A percentile compares a stretch with the other conserved stretches of the same genome.
phyloP scores from a whole-genome alignment of 2,888 invertebrate genomes.

The Lithophane ornitopus region DNA sequence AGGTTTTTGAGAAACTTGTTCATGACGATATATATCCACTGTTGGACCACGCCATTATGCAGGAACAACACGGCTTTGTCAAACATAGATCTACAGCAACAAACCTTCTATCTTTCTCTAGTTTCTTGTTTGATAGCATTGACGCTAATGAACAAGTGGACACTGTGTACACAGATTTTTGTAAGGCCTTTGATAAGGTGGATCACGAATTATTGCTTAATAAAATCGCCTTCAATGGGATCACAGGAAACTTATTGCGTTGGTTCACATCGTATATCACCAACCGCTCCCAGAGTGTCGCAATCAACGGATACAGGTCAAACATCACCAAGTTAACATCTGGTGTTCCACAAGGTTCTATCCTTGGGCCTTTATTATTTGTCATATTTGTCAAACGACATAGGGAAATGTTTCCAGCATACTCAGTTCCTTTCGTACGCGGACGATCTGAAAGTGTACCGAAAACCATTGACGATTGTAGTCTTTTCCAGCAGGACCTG shows the following conservation, averaged over 20 bases:
- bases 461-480: too few relatives aligned
- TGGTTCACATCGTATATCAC: not conserved
- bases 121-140: not conserved
- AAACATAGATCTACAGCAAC: not conserved
- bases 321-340: too few relatives aligned
- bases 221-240: not conserved
- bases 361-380: too few relatives aligned
- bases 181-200: not conserved
- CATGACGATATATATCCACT: not conserved
- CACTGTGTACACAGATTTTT: not conserved
- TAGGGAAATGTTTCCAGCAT: too few relatives aligned
- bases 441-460: too few relatives aligned
- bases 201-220: not conserved
- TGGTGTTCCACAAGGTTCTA: too few relatives aligned
- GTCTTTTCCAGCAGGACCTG: too few relatives aligned
- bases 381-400: too few relatives aligned
- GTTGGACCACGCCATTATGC: not conserved
- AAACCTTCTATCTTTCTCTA: not conserved
- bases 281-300: too few relatives aligned
- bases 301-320: too few relatives aligned
- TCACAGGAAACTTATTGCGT: not conserved
- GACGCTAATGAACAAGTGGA: not conserved
- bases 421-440: too few relatives aligned
- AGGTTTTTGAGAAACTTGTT: not conserved
- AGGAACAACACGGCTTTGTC: not conserved